These are phyloP conservation scores for Holacanthella duospinosa DNA, from an alignment of 2,888 invertebrate species.

Conservation along the genomic window DNA sequence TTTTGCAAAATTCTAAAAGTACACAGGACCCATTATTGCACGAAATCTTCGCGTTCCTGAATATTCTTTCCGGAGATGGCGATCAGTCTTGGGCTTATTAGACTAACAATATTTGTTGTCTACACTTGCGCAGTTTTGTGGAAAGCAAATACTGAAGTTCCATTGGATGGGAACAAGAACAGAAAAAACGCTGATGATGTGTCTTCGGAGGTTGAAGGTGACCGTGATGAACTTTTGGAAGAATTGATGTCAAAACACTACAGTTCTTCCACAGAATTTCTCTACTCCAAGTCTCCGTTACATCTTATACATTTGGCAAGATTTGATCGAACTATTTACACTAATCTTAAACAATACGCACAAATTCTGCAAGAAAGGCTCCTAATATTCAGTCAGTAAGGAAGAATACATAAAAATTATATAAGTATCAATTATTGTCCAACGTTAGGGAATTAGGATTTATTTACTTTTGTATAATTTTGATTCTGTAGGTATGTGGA, in stretches of 20 bases:
- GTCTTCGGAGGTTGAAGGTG: background rate
- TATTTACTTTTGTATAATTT: background rate
- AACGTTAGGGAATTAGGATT: background rate
- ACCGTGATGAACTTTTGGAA: background rate
- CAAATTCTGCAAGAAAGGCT: background rate
- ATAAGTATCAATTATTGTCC: too few relatives aligned
- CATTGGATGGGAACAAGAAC: too few relatives aligned
- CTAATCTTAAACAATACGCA: background rate
- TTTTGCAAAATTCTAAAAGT: too few relatives aligned
- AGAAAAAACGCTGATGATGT: background rate
- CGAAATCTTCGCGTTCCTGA: too few relatives aligned
- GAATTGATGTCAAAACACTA: background rate
- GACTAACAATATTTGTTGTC: too few relatives aligned
- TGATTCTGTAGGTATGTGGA: background rate
- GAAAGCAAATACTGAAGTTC: too few relatives aligned
- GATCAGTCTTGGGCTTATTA: too few relatives aligned
- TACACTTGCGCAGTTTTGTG: too few relatives aligned
- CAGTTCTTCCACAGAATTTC: background rate
- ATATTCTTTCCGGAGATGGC: too few relatives aligned
- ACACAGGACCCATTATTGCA: too few relatives aligned
- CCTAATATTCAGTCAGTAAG: background rate
- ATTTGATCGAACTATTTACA: background rate
- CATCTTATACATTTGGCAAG: background rate
- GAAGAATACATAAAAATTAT: background rate
- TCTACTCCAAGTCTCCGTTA: background rate